Base-by-base conservation (phyloP, 1,140 invertebrate genomes). In the Parasteatoda tepidariorum region DNA sequence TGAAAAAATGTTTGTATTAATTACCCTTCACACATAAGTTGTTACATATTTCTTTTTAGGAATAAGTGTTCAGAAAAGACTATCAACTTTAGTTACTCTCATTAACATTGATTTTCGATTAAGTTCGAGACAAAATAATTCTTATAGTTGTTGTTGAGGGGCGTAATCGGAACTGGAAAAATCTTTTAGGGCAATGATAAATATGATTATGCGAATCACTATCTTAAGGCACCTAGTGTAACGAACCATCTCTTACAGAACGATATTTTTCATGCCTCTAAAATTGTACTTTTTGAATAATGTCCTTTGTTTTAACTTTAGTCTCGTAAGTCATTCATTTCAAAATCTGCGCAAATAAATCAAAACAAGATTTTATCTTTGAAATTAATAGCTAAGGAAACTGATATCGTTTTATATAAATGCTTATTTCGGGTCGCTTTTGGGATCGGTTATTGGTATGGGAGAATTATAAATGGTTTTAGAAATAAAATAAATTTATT, bases 101-200 rank as follows among this genome's bases (percentile, higher is more conserved):
- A 79, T 79, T 79, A 79, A 79, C 75, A 79, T 79, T 68, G 75
- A 79, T 79, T 79, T 79, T 79, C 75, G 64, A 79, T 79, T 79
- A 54, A 31, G 75, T 79, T 67, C 41, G 57, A 38, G 64, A 54
- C 62, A 67, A 67, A 67, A 79, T 67, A 79, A 24, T 61, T 64
- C n/a, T 79, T 57, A 38, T 24, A 41, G 68, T 79, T 68, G 24
- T 18, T 41, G 57, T 79, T 79, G 75, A 24, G 61, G 26, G 64
- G 68, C 34, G 75, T 79, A 67, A 79, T 79, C 75, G 62, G 18
- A 57, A 55, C n/a, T 34, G 64, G 34, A 24, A 22, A 68, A 68
- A 48, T 48, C 68, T 64, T 79, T 79, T 79, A 57, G 11, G 33
- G 28, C 24, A 33, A 55, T 79, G 75, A 79, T 79, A 68, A 79